Evolutionary conservation across 30 jellyfish, hydroid and myxozoan species (phyloP).

Genomic region (Mastigias papua): DNA sequence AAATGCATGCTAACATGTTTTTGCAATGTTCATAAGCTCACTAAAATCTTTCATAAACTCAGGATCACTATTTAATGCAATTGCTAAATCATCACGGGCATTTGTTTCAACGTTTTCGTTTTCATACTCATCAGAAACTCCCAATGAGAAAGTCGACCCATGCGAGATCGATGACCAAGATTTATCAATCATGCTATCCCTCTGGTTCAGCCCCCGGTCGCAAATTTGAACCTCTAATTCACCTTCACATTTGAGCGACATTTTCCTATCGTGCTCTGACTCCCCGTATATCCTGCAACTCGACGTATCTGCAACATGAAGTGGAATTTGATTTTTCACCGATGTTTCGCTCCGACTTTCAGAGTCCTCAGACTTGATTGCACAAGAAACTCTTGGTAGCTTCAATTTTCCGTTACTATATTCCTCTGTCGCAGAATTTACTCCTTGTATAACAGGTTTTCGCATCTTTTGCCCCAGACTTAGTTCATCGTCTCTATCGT

Average conservation of each 20-base stretch:
- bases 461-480: neutral
- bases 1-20: neutral
- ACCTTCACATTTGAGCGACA: neutral
- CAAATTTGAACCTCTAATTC: neutral
- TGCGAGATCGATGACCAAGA: conserved; percentile 10
- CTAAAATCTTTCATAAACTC: conserved; percentile 46
- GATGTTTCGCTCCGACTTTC: no score
- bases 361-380: neutral
- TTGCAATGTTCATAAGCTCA: conserved; percentile 52
- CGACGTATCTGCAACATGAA: no score
- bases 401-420: neutral
- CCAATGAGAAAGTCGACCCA: neutral
- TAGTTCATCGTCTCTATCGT: neutral
- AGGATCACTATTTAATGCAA: conserved; percentile 55
- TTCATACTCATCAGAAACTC: conserved; percentile 10
- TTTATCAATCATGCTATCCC: neutral
- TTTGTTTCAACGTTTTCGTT: conserved; percentile 10
- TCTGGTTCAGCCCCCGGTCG: neutral
- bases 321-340: neutral
- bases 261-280: neutral
- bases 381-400: neutral
- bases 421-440: neutral
- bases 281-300: neutral
- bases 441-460: neutral
- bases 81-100: conserved; percentile 30